Base-by-base conservation (phyloP, 1,140 invertebrate species). In the Drosophila paulistorum region DNA sequence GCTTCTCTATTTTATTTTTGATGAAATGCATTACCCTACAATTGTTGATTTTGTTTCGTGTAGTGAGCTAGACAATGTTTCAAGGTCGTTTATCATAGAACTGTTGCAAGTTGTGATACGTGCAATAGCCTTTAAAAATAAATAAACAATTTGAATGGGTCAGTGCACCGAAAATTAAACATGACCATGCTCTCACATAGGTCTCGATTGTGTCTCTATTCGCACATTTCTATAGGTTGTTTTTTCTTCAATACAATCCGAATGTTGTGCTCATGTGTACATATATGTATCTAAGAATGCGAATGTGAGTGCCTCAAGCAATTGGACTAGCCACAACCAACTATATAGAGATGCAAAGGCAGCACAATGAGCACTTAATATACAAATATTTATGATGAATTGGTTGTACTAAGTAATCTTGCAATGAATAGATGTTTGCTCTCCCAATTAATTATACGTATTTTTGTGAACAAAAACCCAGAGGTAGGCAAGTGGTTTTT, bases 241-340 rank as follows among this genome's bases (percentile, higher is more conserved):
- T 37, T 69, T 33, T 13, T 42, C 60, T 63, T 60, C 61, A 42
- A 65, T 41, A 62, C 42, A 61, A 41, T 42, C 9, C 5, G 35
- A 13, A 14, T 48, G 51, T 41, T 60, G n/a, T 67, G 41, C 20
- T 33, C 13, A 37, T 45, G 17, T 51, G 20, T 2, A 20, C 1
- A 3, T 26, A 26, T 26, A 26, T 26, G 23, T 51, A n/a, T 62
- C 37, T 64, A 20, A 61, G 57, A 65, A 65, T 58, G 57, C 68
- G 51, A 20, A 17, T 23, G 2, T 23, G 45, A 17, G 45, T 48
- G 45, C 17, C 6, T 14, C 58, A 65, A 77, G 23, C 74, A 48
- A 37, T 74, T 77, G 48, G 59, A 51, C 45, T 48, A 45, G 23
- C 48, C 67, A 66, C 71, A 77, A 77, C 33, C 71, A 59, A 42